Evolutionary conservation across 2,797 vertebrate species (phyloP).

Genomic region (Channa striata): DNA sequence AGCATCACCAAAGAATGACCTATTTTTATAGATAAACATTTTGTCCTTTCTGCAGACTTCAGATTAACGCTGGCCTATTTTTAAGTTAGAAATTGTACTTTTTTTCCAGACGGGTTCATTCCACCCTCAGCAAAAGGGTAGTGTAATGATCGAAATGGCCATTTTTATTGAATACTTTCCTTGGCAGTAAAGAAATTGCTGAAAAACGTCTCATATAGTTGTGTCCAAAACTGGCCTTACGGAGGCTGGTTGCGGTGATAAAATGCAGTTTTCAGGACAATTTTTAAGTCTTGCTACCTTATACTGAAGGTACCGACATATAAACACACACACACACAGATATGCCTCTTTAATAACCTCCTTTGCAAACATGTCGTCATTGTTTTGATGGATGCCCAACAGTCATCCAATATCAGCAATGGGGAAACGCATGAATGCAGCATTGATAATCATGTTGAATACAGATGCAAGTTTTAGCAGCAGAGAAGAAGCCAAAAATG

Average conservation of each 20-base stretch:
- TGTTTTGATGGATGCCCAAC: constrained; percentile 38
- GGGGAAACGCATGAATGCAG: constrained; percentile 33
- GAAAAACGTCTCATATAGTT: constrained; percentile 3
- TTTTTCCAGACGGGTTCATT: constrained; percentile 39
- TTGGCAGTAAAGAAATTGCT: constrained; percentile 18
- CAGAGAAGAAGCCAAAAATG: constrained; percentile 32
- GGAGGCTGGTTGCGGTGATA: constrained; percentile 16
- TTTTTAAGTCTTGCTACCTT: constrained; percentile 8
- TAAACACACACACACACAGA: constrained; percentile 8
- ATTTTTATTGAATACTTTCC: constrained; percentile 40
- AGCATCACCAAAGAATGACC: constrained; percentile 60
- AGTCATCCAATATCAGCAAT: constrained; percentile 47
- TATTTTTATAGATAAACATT: constrained; percentile 61
- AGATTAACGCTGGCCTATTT: constrained; percentile 65
- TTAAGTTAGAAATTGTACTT: constrained; percentile 44
- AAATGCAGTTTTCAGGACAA: constrained; percentile 14
- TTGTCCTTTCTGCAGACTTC: constrained; percentile 57
- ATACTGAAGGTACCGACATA: constrained; percentile 10
- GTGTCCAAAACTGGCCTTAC: constrained; percentile 11
- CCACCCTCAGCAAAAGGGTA: constrained; percentile 19
- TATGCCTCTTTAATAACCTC: constrained; percentile 24
- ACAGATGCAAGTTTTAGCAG: constrained; percentile 37
- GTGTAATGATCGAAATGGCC: constrained; percentile 37
- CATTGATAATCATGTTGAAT: constrained; percentile 49
- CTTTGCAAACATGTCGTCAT: constrained; percentile 50